phyloP scores from a whole-genome alignment of 2,888 invertebrate genomes.

The Patella pellucida region DNA sequence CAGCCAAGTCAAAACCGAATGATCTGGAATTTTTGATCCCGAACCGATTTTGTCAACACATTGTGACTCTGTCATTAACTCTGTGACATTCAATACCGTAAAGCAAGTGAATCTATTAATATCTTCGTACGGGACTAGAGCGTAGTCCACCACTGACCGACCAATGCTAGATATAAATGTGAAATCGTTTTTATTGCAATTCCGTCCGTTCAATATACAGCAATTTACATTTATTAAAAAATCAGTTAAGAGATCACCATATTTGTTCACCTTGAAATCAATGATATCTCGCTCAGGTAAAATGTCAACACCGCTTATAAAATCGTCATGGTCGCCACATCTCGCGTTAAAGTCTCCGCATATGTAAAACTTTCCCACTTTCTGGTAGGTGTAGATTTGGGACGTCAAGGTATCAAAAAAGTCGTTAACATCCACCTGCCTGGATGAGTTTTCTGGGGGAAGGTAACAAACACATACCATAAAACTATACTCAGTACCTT shows the following conservation, averaged over 20 bases:
- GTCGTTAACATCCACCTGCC: background rate
- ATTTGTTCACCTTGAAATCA: background rate
- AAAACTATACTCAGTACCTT: background rate
- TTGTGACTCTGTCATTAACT: background rate
- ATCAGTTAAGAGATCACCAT: background rate
- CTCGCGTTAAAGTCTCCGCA: background rate
- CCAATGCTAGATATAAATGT: background rate
- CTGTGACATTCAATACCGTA: background rate
- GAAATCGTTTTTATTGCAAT: background rate
- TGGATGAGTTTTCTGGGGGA: background rate
- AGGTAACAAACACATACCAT: background rate
- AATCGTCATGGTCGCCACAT: conserved; percentile 1
- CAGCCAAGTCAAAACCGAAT: background rate
- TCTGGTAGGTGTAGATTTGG: background rate
- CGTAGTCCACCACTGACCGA: background rate
- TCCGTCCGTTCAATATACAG: background rate
- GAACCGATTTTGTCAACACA: background rate
- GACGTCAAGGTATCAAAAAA: background rate
- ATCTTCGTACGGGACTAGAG: background rate
- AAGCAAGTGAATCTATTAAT: background rate
- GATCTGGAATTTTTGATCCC: background rate
- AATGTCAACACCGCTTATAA: background rate
- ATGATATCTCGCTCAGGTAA: background rate
- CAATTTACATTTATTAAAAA: background rate
- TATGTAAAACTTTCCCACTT: background rate